Conservation (phyloP, 2,113 vertebrate genomes). For the Prietella phreatophila region DNA sequence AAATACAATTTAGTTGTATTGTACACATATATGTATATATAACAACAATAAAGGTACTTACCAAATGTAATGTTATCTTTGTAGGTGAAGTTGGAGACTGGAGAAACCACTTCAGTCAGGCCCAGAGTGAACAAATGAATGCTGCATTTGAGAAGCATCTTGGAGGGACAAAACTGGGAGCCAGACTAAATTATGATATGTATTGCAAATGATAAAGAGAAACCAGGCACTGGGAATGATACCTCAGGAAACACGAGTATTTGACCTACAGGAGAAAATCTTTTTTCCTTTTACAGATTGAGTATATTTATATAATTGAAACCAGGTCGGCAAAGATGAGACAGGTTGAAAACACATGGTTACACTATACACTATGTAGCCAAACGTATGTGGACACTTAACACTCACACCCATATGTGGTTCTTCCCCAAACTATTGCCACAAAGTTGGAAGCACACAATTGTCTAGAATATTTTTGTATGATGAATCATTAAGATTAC, state of each 20-base stretch:
- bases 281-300: neutral
- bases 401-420: neutral
- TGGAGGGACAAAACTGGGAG: constrained; percentile 60
- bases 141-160: constrained; percentile 65
- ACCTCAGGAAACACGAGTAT: neutral
- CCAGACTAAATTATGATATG: constrained; percentile 62
- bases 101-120: constrained; percentile 66
- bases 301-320: neutral
- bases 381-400: neutral
- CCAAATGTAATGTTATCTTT: neutral
- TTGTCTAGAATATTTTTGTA: no score
- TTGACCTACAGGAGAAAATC: neutral
- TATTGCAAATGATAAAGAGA: constrained; percentile 53
- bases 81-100: constrained; percentile 67
- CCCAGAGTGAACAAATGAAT: constrained; percentile 72
- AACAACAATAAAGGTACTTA: neutral
- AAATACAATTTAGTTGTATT: neutral
- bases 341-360: neutral
- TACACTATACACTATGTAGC: neutral
- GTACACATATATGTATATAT: neutral
- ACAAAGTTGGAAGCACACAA: no score
- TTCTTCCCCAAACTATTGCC: no score
- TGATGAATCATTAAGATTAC: no score
- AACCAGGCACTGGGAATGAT: neutral
- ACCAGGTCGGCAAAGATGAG: neutral